Evolutionary conservation across 2,888 invertebrate genomes (phyloP).

Genomic region (Oasisia sp.): DNA sequence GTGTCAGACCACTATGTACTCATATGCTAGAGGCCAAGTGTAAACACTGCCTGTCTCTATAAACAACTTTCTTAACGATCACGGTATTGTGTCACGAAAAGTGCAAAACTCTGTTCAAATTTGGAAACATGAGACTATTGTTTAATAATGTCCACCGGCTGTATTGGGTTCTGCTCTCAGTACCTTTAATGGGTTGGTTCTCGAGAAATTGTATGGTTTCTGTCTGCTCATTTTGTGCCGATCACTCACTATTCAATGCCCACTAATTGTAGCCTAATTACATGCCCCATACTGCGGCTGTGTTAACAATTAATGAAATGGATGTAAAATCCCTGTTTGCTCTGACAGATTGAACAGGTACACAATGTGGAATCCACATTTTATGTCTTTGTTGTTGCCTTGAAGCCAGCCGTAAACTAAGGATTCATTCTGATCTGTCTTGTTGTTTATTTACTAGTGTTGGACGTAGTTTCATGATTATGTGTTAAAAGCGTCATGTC

Average conservation of each 20-base stretch:
- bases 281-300: not conserved
- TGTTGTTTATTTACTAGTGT: not conserved
- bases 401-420: not conserved
- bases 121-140: not conserved
- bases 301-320: not conserved
- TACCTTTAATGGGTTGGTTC: not conserved
- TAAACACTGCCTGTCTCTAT: not conserved
- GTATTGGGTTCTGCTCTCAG: not conserved
- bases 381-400: not conserved
- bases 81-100: not conserved
- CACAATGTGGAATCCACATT: not conserved
- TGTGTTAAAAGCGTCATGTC: not conserved
- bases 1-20: too few species aligned
- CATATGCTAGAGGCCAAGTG: not conserved
- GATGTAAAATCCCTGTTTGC: not conserved
- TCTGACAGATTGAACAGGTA: not conserved
- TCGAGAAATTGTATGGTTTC: not conserved
- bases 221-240: not conserved
- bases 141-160: not conserved
- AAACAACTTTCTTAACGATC: not conserved
- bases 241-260: not conserved
- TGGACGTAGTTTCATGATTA: not conserved
- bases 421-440: not conserved
- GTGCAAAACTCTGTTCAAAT: not conserved
- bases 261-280: not conserved